Percentiles rank a stretch among this genome's conserved stretches.
phyloP scores from a whole-genome alignment of 2,797 vertebrate species.

The Phaenicophaeus curvirostris region DNA sequence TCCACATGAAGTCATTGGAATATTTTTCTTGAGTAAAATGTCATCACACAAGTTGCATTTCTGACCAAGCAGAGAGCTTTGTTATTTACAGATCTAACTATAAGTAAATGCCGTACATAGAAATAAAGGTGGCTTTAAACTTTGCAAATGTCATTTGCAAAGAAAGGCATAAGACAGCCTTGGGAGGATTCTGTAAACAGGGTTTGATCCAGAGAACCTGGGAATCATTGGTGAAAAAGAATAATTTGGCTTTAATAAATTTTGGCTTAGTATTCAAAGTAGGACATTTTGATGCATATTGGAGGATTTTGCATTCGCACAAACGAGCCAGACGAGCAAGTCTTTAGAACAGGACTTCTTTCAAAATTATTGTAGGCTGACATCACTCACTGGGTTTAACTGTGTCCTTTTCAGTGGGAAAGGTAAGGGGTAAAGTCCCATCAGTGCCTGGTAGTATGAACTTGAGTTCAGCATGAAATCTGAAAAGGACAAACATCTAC shows the following conservation, averaged over 20 bases:
- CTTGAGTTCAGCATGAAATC: not conserved
- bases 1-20: not conserved
- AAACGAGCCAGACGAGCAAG: not conserved
- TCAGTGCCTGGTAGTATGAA: not conserved
- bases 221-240: not conserved
- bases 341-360: not conserved
- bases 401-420: not conserved
- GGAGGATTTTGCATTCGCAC: not conserved
- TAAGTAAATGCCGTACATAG: not conserved
- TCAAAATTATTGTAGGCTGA: not conserved
- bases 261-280: not conserved
- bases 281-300: not conserved
- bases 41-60: not conserved
- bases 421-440: not conserved
- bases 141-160: not conserved
- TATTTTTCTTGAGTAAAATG: not conserved
- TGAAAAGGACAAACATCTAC: not conserved
- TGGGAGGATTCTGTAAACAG: not conserved
- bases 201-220: not conserved
- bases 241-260: constrained; percentile 8
- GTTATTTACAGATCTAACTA: not conserved
- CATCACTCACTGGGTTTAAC: not conserved
- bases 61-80: not conserved
- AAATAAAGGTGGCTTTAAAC: constrained; percentile 3
- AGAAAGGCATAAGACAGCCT: not conserved